phyloP scores from a whole-genome alignment of 2,888 invertebrate species.

The Neria commutata region DNA sequence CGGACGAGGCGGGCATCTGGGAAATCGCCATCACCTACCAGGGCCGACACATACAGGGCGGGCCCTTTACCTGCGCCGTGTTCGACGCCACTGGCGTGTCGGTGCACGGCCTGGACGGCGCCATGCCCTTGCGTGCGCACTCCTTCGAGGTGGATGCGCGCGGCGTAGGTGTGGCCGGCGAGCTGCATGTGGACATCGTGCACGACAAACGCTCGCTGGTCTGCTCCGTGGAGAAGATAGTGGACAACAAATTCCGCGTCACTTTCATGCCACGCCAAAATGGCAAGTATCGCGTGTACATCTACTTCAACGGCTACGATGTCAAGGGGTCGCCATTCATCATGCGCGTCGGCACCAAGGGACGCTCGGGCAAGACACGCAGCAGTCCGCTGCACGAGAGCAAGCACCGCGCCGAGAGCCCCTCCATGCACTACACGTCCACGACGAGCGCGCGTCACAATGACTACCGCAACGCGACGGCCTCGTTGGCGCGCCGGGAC shows the following conservation, averaged over 20 bases:
- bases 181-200: conserved; percentile 87
- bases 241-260: conserved; percentile 76
- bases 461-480: conserved; percentile 51
- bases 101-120: conserved; percentile 80
- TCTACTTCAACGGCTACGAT: conserved; percentile 92
- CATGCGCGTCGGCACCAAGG: conserved; percentile 80
- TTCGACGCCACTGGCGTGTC: conserved; percentile 92
- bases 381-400: conserved; percentile 66
- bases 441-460: conserved; percentile 56
- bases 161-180: conserved; percentile 83
- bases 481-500: conserved; percentile 48
- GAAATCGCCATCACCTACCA: conserved; percentile 95
- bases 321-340: conserved; percentile 84
- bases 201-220: conserved; percentile 86
- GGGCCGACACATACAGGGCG: conserved; percentile 93
- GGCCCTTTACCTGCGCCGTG: conserved; percentile 95
- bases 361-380: conserved; percentile 65
- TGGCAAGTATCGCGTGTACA: conserved; percentile 82
- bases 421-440: conserved; percentile 61
- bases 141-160: conserved; percentile 81
- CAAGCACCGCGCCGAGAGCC: conserved; percentile 61
- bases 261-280: conserved; percentile 80
- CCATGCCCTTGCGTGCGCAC: conserved; percentile 83
- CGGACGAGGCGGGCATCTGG: conserved; percentile 97
- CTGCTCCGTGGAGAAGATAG: conserved; percentile 80